These are phyloP conservation scores for Coccyzus lansbergi DNA, from an alignment of 2,797 vertebrate species.

Conservation along the genomic window DNA sequence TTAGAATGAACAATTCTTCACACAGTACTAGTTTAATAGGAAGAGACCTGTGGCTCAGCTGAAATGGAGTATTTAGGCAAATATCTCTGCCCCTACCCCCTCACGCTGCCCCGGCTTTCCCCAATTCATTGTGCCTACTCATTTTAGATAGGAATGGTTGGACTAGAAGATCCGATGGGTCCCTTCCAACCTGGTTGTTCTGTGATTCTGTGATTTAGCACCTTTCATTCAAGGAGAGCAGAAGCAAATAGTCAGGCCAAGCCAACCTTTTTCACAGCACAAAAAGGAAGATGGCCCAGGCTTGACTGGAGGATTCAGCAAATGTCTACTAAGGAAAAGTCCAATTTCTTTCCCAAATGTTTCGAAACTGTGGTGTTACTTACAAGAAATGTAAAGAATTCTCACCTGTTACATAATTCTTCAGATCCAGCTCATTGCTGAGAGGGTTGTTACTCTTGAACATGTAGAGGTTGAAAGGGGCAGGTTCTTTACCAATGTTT, in stretches of 20 bases:
- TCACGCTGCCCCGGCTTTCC: too few species aligned
- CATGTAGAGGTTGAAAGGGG: constrained; percentile 98
- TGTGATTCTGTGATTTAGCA: too few species aligned
- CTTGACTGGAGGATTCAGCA: not conserved
- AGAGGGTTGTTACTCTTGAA: constrained; percentile 99
- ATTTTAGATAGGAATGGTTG: too few species aligned
- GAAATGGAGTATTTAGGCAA: not conserved
- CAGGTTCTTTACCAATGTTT: constrained; percentile 92
- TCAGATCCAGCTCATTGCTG: constrained; percentile 95
- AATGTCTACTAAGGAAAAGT: not conserved
- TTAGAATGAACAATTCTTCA: not conserved
- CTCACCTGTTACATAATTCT: constrained; percentile 98
- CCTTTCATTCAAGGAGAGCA: not conserved
- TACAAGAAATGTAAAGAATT: not conserved
- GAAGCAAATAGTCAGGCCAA: not conserved
- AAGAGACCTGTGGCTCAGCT: not conserved
- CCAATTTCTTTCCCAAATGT: not conserved
- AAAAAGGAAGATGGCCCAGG: not conserved
- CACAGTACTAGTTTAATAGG: not conserved
- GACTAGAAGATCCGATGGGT: too few species aligned
- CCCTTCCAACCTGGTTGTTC: too few species aligned
- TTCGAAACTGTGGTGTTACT: not conserved
- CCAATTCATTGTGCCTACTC: not conserved
- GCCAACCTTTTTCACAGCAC: not conserved
- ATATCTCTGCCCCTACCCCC: too few species aligned